Percentiles rank a stretch among this genome's conserved stretches.
Conservation (phyloP, 2,113 vertebrate species). For the Alethe diademata region DNA sequence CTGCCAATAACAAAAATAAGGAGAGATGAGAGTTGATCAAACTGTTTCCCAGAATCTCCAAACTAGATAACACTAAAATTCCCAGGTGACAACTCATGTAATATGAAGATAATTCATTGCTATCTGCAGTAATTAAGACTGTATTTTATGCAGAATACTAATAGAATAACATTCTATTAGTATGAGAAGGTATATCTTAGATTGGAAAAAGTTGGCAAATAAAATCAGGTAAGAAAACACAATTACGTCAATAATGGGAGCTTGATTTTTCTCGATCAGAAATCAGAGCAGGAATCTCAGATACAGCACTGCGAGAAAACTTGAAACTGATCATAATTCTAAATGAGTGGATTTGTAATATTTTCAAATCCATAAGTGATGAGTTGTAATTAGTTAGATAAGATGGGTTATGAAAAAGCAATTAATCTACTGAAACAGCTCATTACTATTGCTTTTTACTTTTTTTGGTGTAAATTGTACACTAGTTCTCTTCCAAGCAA, state of each 20-base stretch:
- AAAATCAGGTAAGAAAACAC: background rate
- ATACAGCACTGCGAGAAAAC: background rate
- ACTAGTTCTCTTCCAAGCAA: background rate
- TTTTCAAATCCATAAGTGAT: background rate
- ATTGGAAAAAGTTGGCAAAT: background rate
- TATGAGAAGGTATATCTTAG: background rate
- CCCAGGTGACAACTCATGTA: constrained; percentile 23
- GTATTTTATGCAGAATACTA: constrained; percentile 34
- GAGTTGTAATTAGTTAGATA: background rate
- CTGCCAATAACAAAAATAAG: constrained; percentile 22
- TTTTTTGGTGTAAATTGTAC: background rate
- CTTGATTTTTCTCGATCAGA: background rate
- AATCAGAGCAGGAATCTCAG: background rate
- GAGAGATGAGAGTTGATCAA: constrained; percentile 5
- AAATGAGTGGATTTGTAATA: background rate
- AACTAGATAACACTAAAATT: constrained; percentile 56
- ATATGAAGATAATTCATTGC: constrained; percentile 52
- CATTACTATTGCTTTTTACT: background rate
- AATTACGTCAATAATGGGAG: background rate
- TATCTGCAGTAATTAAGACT: constrained; percentile 39
- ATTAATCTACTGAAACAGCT: background rate
- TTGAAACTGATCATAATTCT: background rate
- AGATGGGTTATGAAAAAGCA: background rate
- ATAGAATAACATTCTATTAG: constrained; percentile 17
- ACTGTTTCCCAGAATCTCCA: constrained; percentile 35